These are phyloP conservation scores for Zele albiditarsus DNA, from an alignment of 2,888 invertebrate species.

Conservation along the genomic window DNA sequence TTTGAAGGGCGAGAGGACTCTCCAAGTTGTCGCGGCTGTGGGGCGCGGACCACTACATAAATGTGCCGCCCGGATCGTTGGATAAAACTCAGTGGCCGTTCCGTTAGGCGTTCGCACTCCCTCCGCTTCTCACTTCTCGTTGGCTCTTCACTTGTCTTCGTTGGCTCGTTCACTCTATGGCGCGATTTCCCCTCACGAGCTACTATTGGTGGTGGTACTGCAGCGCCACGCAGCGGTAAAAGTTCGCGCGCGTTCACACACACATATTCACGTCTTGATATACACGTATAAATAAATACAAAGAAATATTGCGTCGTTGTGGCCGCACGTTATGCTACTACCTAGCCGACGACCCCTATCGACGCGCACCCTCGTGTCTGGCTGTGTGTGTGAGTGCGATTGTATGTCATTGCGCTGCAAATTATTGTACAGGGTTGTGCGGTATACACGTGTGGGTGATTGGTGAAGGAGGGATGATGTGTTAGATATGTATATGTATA, in stretches of 20 bases:
- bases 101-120: conserved; percentile 69
- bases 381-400: not conserved
- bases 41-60: conserved; percentile 71
- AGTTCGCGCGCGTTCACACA: conserved; percentile 12
- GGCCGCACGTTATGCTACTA: conserved; percentile 33
- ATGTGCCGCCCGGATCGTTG: conserved; percentile 72
- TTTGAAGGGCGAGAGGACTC: conserved; percentile 13
- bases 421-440: conserved; percentile 3
- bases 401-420: not conserved
- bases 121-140: conserved; percentile 53
- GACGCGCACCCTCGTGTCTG: conserved; percentile 23
- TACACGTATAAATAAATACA: not conserved
- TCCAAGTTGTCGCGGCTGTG: conserved; percentile 66
- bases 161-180: conserved; percentile 11
- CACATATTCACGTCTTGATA: not conserved
- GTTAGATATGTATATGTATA: not conserved
- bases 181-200: conserved; percentile 14
- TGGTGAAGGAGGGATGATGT: not conserved
- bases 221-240: conserved; percentile 23
- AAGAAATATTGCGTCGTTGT: not conserved
- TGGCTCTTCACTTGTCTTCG: conserved; percentile 13
- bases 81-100: conserved; percentile 69
- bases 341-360: conserved; percentile 48
- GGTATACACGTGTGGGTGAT: not conserved
- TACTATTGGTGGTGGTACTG: not conserved